phyloP scores from a whole-genome alignment of 1,140 invertebrate genomes.

The Drusus annulatus region DNA sequence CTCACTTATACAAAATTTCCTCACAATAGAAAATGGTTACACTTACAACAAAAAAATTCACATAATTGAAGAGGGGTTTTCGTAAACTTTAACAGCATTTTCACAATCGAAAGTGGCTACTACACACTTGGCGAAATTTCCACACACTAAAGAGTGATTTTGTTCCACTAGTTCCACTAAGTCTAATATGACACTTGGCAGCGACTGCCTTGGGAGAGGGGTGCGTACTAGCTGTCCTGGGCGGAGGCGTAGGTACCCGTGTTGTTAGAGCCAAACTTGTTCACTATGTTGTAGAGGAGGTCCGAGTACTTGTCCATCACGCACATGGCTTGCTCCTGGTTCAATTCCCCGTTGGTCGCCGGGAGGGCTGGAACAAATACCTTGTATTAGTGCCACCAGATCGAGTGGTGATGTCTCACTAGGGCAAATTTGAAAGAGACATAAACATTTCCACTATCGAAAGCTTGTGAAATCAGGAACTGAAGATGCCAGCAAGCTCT shows the following conservation, averaged over 20 bases:
- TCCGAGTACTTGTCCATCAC: constrained; percentile 68
- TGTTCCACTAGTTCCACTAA: neutral
- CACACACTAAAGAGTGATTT: neutral
- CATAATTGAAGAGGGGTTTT: neutral
- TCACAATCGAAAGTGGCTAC: constrained; percentile 5
- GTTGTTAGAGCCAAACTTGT: constrained; percentile 59
- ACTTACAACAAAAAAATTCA: neutral
- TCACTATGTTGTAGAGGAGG: constrained; percentile 64
- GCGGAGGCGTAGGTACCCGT: neutral
- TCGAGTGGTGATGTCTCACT: no score
- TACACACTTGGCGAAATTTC: neutral
- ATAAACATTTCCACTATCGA: no score
- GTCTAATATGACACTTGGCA: constrained; percentile 38
- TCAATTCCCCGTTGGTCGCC: constrained; percentile 52
- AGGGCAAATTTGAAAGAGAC: no score
- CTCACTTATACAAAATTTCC: neutral
- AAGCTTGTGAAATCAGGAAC: no score
- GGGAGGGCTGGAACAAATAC: constrained; percentile 49
- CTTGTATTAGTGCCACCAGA: no score
- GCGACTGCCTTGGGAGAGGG: neutral
- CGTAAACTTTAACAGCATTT: neutral
- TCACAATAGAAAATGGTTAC: neutral
- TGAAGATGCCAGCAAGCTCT: no score
- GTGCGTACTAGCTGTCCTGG: constrained; percentile 28
- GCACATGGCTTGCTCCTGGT: constrained; percentile 64